phyloP scores from a whole-genome alignment of 92 coral and sea anemone genomes.

The Epizoanthus stellaris region DNA sequence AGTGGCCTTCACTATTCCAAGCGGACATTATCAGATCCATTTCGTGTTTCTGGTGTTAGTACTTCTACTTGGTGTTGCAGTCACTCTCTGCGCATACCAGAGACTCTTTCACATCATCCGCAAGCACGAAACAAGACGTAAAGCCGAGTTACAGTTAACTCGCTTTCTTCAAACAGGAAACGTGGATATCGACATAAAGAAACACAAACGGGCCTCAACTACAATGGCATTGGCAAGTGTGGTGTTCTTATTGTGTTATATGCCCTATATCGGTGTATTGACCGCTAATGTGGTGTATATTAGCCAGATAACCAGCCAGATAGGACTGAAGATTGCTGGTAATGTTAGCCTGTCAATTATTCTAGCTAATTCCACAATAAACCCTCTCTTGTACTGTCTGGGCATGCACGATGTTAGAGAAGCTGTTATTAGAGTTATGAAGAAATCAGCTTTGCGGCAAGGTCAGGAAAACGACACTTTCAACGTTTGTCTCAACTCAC shows the following conservation, averaged over 20 bases:
- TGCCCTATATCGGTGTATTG: conserved; percentile 42
- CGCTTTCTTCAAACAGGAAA: conserved; percentile 21
- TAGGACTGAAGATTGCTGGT: conserved; percentile 35
- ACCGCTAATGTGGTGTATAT: conserved; percentile 40
- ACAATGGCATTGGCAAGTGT: conserved; percentile 36
- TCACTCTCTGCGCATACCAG: conserved; percentile 31
- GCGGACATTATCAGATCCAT: conserved; percentile 3
- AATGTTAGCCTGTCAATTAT: conserved; percentile 25
- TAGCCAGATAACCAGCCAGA: conserved; percentile 21
- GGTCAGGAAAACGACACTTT: background rate
- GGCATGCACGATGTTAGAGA: conserved; percentile 35
- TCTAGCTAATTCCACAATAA: conserved; percentile 28
- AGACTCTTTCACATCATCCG: conserved; percentile 42
- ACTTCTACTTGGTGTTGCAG: conserved; percentile 1
- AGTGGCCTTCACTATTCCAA: conserved; percentile 23
- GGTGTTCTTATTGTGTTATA: conserved; percentile 20
- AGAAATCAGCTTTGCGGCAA: conserved; percentile 3
- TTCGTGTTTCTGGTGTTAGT: conserved; percentile 20
- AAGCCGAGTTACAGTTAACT: conserved; percentile 10
- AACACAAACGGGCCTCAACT: conserved; percentile 36
- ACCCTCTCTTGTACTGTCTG: conserved; percentile 34
- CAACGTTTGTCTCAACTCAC: background rate
- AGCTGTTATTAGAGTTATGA: conserved; percentile 23
- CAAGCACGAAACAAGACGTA: conserved; percentile 34
- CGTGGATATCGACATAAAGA: conserved; percentile 7